phyloP scores from a whole-genome alignment of 2,797 vertebrate genomes.

The Sebastes aleutianus region DNA sequence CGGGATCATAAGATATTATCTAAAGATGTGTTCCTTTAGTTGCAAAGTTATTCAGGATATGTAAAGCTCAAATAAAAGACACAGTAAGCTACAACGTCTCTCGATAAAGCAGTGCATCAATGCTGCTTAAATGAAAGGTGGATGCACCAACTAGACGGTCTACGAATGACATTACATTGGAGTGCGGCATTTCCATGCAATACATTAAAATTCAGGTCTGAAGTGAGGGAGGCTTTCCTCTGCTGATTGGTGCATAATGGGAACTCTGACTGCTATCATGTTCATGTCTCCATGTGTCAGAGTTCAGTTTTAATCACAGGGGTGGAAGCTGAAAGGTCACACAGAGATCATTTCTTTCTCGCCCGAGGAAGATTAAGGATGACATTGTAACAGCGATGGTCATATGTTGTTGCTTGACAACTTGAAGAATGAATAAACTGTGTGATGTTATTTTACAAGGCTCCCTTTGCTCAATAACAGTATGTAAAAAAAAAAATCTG shows the following conservation, averaged over 20 bases:
- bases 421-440: neutral
- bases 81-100: neutral
- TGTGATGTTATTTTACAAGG: neutral
- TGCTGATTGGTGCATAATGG: conserved; percentile 51
- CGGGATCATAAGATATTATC: neutral
- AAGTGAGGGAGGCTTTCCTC: conserved; percentile 10
- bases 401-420: neutral
- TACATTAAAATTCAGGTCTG: conserved; percentile 28
- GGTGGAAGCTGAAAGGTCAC: conserved; percentile 19
- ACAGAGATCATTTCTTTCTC: neutral
- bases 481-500: neutral
- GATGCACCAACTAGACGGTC: neutral
- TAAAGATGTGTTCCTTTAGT: neutral
- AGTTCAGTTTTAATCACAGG: conserved; percentile 53
- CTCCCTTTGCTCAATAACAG: neutral
- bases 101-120: neutral
- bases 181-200: neutral
- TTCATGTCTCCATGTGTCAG: conserved; percentile 45
- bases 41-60: neutral
- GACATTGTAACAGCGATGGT: neutral
- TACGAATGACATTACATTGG: neutral
- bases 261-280: conserved; percentile 41
- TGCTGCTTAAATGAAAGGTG: neutral
- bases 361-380: neutral
- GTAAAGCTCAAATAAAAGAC: neutral